These are phyloP conservation scores for Megaceryle torquata DNA, from an alignment of 2,113 vertebrate genomes.

Conservation along the genomic window DNA sequence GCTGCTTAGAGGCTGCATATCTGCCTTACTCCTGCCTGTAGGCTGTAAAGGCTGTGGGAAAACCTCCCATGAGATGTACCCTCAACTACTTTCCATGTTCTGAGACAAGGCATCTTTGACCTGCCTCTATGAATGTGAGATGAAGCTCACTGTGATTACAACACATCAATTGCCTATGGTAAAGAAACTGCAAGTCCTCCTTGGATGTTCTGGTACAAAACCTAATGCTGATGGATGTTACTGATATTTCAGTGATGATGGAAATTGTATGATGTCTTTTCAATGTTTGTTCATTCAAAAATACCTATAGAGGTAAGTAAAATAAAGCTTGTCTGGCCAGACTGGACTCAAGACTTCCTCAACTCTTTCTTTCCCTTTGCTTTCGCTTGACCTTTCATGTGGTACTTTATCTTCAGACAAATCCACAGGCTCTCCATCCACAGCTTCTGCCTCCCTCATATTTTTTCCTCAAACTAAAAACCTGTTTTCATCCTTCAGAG, in stretches of 20 bases:
- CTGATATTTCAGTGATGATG: not conserved
- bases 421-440: not conserved
- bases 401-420: not conserved
- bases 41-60: not conserved
- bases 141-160: not conserved
- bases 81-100: not conserved
- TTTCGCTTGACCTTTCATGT: not conserved
- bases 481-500: not conserved
- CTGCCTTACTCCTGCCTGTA: not conserved
- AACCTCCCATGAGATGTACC: not conserved
- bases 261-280: not conserved
- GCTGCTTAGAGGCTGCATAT: not conserved
- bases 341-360: not conserved
- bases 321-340: not conserved
- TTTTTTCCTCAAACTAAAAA: not conserved
- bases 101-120: not conserved
- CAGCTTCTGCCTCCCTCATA: not conserved
- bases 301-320: not conserved
- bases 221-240: not conserved
- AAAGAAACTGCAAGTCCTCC: not conserved
- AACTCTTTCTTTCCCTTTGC: not conserved
- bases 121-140: not conserved
- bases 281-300: not conserved
- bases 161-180: rapidly evolving
- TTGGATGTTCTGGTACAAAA: not conserved